Evolutionary conservation across 2,888 invertebrate species (phyloP).

Genomic region (Metacarcinus magister): DNA sequence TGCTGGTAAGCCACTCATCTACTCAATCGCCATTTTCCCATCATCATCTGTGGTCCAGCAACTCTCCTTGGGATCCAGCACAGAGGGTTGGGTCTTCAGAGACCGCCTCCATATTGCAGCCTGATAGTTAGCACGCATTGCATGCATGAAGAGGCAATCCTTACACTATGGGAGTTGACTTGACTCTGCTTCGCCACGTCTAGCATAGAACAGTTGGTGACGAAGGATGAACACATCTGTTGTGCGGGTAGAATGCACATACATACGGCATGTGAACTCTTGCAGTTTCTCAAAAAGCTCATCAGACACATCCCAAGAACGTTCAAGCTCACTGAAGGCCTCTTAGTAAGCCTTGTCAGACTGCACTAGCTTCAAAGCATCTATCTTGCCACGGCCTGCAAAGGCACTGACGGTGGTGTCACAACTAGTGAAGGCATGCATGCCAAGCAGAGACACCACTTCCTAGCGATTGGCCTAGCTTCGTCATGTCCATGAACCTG

Average conservation of each 20-base stretch:
- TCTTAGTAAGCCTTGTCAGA: not conserved
- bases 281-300: not conserved
- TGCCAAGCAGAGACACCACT: conserved; percentile 41
- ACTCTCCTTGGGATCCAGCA: not conserved
- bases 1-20: conserved; percentile 7
- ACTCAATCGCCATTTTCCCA: conserved; percentile 4
- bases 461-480: conserved; percentile 31
- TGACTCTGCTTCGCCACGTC: not conserved
- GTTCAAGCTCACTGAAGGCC: not conserved
- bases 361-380: conserved; percentile 3
- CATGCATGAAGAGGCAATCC: conserved; percentile 8
- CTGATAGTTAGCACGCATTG: not conserved
- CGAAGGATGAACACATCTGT: not conserved
- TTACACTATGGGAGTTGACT: conserved; percentile 11
- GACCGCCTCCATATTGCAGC: conserved; percentile 47
- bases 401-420: conserved; percentile 64
- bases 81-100: not conserved
- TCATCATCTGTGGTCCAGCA: not conserved
- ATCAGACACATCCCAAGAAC: not conserved
- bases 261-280: not conserved
- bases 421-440: conserved; percentile 62
- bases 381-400: conserved; percentile 55
- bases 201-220: conserved; percentile 55
- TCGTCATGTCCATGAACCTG: conserved; percentile 54
- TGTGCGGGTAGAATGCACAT: conserved; percentile 26